phyloP scores from a whole-genome alignment of 1,140 invertebrate species.

The Helicoverpa zea region DNA sequence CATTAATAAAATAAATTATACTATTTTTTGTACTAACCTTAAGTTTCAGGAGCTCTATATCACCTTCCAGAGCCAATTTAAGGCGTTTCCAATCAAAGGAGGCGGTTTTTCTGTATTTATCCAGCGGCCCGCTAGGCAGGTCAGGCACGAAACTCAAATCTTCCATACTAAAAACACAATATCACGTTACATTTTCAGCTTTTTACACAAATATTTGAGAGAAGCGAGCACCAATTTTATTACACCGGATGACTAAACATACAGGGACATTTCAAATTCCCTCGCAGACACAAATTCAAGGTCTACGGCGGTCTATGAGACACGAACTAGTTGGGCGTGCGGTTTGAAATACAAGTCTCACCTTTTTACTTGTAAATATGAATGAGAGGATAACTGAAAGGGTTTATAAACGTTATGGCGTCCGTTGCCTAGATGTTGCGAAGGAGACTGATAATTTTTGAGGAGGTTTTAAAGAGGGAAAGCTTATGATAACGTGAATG shows the following conservation, averaged over 20 bases:
- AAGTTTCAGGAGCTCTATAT: slow-evolving; percentile 90
- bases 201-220: slow-evolving; percentile 52
- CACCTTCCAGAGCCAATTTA: slow-evolving; percentile 91
- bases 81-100: slow-evolving; percentile 94
- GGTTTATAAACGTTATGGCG: slow-evolving; percentile 47
- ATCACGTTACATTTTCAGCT: slow-evolving; percentile 45
- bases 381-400: slow-evolving; percentile 53
- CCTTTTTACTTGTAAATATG: slow-evolving; percentile 60
- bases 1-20: slow-evolving; percentile 25
- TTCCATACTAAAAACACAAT: slow-evolving; percentile 71
- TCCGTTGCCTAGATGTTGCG: slow-evolving; percentile 52
- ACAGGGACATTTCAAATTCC: slow-evolving; percentile 55
- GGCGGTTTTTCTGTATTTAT: slow-evolving; percentile 90
- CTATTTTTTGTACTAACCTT: slow-evolving; percentile 87
- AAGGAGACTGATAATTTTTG: slow-evolving; percentile 63
- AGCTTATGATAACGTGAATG: slow-evolving; percentile 58
- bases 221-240: slow-evolving; percentile 56
- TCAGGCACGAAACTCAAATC: slow-evolving; percentile 87
- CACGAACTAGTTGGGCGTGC: slow-evolving; percentile 36
- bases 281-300: slow-evolving; percentile 46
- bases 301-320: slow-evolving; percentile 47
- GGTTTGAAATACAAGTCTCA: slow-evolving; percentile 54
- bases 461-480: slow-evolving; percentile 56
- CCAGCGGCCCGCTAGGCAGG: slow-evolving; percentile 90
- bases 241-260: slow-evolving; percentile 61